Percentiles rank a stretch among this genome's conserved stretches.
These are phyloP conservation scores for Hymenopus coronatus DNA, from an alignment of 2,888 invertebrate genomes.

Conservation along the genomic window DNA sequence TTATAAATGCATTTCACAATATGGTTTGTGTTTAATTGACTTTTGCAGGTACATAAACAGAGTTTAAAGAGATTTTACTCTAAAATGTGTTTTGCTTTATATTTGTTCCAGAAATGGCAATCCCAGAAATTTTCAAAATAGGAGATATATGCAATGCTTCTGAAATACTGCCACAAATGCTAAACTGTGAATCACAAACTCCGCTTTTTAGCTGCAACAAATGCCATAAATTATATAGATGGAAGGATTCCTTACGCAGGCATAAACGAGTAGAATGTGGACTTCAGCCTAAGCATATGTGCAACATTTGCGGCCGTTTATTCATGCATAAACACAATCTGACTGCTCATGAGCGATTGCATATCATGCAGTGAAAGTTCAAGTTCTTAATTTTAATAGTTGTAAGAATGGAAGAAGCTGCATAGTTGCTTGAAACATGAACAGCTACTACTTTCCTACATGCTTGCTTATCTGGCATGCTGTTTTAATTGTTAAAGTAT, in stretches of 20 bases:
- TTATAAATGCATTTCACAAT: no score
- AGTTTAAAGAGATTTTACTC: background rate
- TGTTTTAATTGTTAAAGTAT: no score
- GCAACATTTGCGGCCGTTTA: constrained; percentile 30
- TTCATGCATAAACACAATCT: constrained; percentile 36
- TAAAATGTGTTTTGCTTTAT: background rate
- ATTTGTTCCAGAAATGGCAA: background rate
- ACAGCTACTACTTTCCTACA: no score
- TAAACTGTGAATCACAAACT: background rate
- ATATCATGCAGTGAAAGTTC: background rate
- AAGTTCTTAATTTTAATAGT: no score
- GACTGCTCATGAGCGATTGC: constrained; percentile 43
- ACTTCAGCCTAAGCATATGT: constrained; percentile 36
- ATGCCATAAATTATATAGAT: constrained; percentile 25
- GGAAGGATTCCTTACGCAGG: constrained; percentile 25
- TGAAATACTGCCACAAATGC: background rate
- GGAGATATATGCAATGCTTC: background rate
- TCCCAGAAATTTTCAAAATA: background rate
- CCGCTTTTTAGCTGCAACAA: background rate
- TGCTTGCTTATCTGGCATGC: no score
- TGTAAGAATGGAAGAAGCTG: no score
- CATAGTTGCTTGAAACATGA: no score
- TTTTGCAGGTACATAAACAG: no score
- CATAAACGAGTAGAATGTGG: constrained; percentile 36
- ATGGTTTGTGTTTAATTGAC: no score